Evolutionary conservation across 1,140 invertebrate genomes (phyloP).

Genomic region (Melitaea cinxia): DNA sequence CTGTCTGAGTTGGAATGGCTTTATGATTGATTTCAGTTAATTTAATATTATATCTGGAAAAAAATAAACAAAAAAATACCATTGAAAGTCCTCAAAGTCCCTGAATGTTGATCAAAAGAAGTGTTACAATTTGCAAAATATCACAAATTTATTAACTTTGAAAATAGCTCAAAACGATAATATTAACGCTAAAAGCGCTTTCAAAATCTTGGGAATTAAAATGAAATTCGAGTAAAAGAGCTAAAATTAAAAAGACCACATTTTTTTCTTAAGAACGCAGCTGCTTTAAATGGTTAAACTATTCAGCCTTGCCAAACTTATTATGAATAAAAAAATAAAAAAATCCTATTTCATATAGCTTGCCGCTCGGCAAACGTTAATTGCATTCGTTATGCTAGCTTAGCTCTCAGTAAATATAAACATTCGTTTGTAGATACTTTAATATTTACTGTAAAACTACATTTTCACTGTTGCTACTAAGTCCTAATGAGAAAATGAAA

Average conservation of each 20-base stretch:
- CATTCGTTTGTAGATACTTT: slow-evolving; percentile 24
- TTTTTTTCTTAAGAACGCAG: slow-evolving; percentile 9
- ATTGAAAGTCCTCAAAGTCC: too few species aligned
- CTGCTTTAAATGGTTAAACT: slow-evolving; percentile 13
- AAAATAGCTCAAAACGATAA: background rate
- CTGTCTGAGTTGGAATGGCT: too few species aligned
- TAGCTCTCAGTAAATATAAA: slow-evolving; percentile 32
- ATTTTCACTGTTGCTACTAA: background rate
- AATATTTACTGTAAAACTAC: background rate
- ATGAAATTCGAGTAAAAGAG: background rate
- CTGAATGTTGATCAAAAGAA: too few species aligned
- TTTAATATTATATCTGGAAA: too few species aligned
- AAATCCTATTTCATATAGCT: slow-evolving; percentile 3
- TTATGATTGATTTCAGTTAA: too few species aligned
- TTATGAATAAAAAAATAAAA: slow-evolving; percentile 11
- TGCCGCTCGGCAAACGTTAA: slow-evolving; percentile 22
- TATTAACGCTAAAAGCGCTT: background rate
- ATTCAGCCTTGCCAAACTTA: slow-evolving; percentile 3
- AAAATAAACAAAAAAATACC: too few species aligned
- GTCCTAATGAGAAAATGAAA: background rate
- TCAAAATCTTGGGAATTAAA: background rate
- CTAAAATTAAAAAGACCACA: slow-evolving; percentile 13
- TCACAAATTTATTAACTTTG: background rate
- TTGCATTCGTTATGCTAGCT: slow-evolving; percentile 37
- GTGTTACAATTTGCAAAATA: too few species aligned